Evolutionary conservation across 2,797 vertebrate species (phyloP).

Genomic region (Agapornis canus): DNA sequence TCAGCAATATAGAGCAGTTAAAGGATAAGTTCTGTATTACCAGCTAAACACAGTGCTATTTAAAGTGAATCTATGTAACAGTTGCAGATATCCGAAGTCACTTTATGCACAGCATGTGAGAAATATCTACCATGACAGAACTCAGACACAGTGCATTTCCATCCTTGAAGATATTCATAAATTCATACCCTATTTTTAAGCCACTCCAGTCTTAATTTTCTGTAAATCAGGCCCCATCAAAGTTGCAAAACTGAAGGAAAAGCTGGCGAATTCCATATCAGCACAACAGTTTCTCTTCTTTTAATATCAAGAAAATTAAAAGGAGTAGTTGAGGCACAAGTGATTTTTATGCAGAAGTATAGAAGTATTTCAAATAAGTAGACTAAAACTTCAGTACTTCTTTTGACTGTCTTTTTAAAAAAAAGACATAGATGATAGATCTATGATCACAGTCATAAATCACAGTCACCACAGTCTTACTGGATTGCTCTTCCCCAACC

Average conservation of each 20-base stretch:
- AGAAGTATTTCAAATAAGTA: constrained; percentile 3
- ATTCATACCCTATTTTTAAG: neutral
- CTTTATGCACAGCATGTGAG: neutral
- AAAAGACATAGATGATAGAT: neutral
- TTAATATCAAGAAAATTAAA: neutral
- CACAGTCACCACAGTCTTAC: neutral
- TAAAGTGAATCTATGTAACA: neutral
- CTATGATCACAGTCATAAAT: neutral
- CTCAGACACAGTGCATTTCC: neutral
- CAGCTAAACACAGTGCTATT: neutral
- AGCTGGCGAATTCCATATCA: neutral
- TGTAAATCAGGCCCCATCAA: neutral
- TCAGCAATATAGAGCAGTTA: neutral
- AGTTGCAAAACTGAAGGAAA: neutral
- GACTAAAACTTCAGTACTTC: constrained; percentile 16
- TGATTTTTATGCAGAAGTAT: constrained; percentile 26
- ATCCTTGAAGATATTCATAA: neutral
- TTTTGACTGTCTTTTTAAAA: neutral
- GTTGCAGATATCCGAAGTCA: neutral
- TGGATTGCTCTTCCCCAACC: neutral
- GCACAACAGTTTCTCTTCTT: neutral
- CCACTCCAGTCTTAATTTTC: neutral
- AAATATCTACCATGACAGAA: neutral
- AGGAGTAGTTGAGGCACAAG: constrained; percentile 37
- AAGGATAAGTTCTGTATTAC: neutral